Evolutionary conservation across 2,113 vertebrate species (phyloP).

Genomic region (Megalops atlanticus): DNA sequence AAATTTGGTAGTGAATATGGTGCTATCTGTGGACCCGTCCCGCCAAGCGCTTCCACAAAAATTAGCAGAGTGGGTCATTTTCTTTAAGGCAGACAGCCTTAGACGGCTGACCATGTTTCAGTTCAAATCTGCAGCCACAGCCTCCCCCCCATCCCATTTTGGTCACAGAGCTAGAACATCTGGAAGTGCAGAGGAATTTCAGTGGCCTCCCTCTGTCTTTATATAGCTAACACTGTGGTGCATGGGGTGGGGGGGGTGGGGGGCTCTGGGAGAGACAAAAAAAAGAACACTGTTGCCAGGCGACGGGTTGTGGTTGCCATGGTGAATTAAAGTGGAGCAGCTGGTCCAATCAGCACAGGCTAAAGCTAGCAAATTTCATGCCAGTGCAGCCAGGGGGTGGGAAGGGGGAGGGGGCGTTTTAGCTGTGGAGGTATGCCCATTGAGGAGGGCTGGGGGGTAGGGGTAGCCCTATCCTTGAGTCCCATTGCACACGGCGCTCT

Average conservation of each 20-base stretch:
- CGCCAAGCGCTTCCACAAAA: too few species aligned
- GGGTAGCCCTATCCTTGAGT: conserved; percentile 60
- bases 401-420: conserved; percentile 67
- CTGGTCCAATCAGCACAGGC: conserved; percentile 76
- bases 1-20: too few species aligned
- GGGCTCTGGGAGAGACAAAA: conserved; percentile 38
- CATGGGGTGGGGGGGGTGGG: conserved; percentile 57
- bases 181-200: conserved; percentile 57
- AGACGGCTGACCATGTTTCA: too few species aligned
- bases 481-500: conserved; percentile 65
- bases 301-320: conserved; percentile 81
- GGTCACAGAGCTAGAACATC: not conserved
- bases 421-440: conserved; percentile 69
- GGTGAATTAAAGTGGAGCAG: conserved; percentile 73
- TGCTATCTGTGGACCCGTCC: too few species aligned
- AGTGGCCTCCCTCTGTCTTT: conserved; percentile 39
- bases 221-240: conserved; percentile 59
- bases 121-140: not conserved
- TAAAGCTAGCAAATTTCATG: conserved; percentile 68
- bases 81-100: too few species aligned
- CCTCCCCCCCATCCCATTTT: too few species aligned
- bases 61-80: too few species aligned
- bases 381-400: conserved; percentile 56
- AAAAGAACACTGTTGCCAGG: conserved; percentile 68
- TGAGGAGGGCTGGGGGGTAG: conserved; percentile 43